phyloP scores from a whole-genome alignment of 2,113 vertebrate species.

The Macaca mulatta region DNA sequence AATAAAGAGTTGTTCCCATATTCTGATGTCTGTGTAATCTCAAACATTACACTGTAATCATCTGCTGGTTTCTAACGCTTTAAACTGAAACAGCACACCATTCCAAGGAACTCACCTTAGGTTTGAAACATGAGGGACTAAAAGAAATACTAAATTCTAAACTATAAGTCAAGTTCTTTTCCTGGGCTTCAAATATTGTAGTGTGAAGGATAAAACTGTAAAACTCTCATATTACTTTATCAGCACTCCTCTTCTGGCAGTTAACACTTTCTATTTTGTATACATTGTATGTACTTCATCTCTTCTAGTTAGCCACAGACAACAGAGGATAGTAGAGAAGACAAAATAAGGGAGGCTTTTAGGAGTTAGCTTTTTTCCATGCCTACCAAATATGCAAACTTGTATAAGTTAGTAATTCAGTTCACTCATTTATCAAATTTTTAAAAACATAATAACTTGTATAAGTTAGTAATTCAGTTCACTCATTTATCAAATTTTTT shows the following conservation, averaged over 20 bases:
- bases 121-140: neutral
- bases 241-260: neutral
- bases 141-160: neutral
- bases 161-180: neutral
- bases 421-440: neutral
- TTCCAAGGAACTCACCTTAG: neutral
- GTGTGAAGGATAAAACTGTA: neutral
- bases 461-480: neutral
- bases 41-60: conserved; percentile 9
- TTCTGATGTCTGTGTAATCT: neutral
- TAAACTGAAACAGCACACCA: neutral
- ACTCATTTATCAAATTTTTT: neutral
- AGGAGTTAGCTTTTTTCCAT: neutral
- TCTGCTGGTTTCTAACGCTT: neutral
- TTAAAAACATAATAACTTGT: neutral
- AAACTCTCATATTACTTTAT: neutral
- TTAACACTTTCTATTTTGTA: neutral
- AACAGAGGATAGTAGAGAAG: neutral
- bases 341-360: neutral
- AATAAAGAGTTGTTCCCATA: neutral
- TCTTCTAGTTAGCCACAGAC: neutral
- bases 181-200: neutral
- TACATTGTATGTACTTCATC: neutral
- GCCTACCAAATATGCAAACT: neutral
- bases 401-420: neutral